These are phyloP conservation scores for Sabellastarte sp. DNA, from an alignment of 2,888 invertebrate species.

Conservation along the genomic window DNA sequence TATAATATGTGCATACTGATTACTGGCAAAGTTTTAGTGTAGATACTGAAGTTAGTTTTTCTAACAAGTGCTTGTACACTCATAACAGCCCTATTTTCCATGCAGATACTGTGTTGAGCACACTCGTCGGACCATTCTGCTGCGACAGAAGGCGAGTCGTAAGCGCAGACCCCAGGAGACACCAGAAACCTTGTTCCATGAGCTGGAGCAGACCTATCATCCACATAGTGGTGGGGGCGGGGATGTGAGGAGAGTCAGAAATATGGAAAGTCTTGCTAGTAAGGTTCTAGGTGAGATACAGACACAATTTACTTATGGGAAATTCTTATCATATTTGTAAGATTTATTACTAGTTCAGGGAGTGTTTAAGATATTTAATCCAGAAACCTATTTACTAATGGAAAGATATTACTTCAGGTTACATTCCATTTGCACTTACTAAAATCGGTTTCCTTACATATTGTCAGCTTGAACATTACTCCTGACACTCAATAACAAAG, in stretches of 20 bases:
- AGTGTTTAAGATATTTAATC: too few species aligned
- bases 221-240: background rate
- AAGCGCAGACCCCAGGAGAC: constrained; percentile 69
- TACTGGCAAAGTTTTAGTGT: background rate
- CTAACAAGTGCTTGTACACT: background rate
- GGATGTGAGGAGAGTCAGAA: background rate
- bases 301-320: too few species aligned
- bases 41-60: background rate
- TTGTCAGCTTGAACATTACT: too few species aligned
- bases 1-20: background rate
- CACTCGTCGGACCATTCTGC: constrained; percentile 68
- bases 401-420: too few species aligned
- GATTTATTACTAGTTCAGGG: too few species aligned
- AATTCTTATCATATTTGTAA: too few species aligned
- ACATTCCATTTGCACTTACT: too few species aligned
- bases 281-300: too few species aligned
- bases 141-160: constrained; percentile 67
- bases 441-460: too few species aligned
- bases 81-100: too few species aligned
- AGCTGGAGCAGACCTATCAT: constrained; percentile 66
- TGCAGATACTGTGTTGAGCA: constrained; percentile 71
- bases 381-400: too few species aligned
- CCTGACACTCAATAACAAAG: too few species aligned
- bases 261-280: background rate
- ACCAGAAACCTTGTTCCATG: constrained; percentile 69